phyloP scores from a whole-genome alignment of 1,140 invertebrate species.

The Penaeus japonicus region DNA sequence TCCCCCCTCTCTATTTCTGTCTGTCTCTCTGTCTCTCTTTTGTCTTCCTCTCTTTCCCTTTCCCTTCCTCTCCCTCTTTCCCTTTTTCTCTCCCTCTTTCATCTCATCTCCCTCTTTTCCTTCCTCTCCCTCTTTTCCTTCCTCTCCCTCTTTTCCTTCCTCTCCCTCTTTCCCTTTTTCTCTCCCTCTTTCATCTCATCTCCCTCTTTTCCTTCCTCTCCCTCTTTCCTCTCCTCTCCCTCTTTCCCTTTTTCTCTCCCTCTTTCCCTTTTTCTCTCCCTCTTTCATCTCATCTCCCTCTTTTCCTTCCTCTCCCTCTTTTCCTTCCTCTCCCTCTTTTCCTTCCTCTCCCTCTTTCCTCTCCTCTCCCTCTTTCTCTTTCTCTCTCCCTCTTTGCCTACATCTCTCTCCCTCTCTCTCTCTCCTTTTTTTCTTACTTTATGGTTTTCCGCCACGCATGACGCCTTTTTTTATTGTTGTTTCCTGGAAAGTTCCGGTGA shows the following conservation, averaged over 20 bases:
- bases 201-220: neutral
- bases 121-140: neutral
- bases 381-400: neutral
- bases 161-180: neutral
- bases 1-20: too few relatives aligned
- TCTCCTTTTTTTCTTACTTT: too few relatives aligned
- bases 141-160: neutral
- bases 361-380: neutral
- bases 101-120: neutral
- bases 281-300: neutral
- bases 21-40: too few relatives aligned
- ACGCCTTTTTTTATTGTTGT: too few relatives aligned
- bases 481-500: too few relatives aligned
- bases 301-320: neutral
- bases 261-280: slow-evolving; percentile 57
- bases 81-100: neutral
- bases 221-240: slow-evolving; percentile 17
- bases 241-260: slow-evolving; percentile 50
- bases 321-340: neutral
- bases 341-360: neutral
- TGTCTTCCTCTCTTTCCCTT: neutral
- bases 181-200: neutral
- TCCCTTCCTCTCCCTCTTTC: neutral
- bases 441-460: too few relatives aligned
- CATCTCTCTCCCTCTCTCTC: too few relatives aligned